Conservation (phyloP, 2,888 invertebrate species). For the Entomobrya multifasciata region DNA sequence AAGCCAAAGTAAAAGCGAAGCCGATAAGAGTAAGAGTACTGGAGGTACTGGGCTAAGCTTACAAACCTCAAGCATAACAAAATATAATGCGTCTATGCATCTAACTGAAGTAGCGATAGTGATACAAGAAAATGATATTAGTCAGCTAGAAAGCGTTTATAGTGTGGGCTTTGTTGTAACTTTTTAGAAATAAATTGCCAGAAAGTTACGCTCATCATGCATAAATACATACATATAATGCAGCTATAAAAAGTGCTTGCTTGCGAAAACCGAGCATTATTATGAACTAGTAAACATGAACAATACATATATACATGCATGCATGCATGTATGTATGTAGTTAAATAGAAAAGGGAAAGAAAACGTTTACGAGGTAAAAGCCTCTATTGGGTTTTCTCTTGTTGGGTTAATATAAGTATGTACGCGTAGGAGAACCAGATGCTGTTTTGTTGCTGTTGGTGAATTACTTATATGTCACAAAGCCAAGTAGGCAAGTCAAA, state of each 20-base stretch:
- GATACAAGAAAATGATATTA: neutral
- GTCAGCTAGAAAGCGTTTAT: neutral
- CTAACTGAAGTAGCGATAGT: neutral
- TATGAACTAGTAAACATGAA: too few species aligned
- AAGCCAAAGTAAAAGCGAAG: slow-evolving; percentile 57
- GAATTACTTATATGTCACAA: slow-evolving; percentile 60
- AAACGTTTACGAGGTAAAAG: neutral
- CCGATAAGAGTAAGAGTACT: slow-evolving; percentile 55
- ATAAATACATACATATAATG: neutral
- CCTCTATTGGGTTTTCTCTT: neutral
- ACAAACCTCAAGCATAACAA: slow-evolving; percentile 43
- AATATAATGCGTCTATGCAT: neutral
- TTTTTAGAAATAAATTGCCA: slow-evolving; percentile 39
- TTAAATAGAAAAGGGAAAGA: too few species aligned
- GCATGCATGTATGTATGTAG: too few species aligned
- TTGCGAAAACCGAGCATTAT: neutral
- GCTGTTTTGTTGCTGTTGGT: slow-evolving; percentile 37
- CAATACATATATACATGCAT: too few species aligned
- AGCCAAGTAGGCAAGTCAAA: slow-evolving; percentile 60
- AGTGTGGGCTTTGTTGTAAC: neutral
- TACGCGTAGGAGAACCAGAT: slow-evolving; percentile 9
- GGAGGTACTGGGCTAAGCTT: slow-evolving; percentile 61
- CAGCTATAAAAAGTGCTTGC: slow-evolving; percentile 4
- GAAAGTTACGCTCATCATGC: slow-evolving; percentile 24
- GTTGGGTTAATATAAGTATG: neutral